phyloP scores from a whole-genome alignment of 2,797 vertebrate genomes.

The Euphonia xanthogaster region DNA sequence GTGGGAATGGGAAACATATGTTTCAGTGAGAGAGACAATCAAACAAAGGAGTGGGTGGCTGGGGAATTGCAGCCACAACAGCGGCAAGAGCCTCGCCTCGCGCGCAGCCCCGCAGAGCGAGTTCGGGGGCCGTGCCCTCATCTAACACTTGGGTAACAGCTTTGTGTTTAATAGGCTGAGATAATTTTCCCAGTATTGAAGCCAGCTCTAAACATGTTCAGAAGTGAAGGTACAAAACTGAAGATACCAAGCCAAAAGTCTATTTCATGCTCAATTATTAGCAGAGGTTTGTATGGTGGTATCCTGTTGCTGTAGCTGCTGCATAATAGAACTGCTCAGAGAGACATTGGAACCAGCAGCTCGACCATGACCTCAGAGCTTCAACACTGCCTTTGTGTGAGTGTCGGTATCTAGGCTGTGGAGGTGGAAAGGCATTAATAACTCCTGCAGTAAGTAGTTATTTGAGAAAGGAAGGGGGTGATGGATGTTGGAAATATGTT shows the following conservation, averaged over 20 bases:
- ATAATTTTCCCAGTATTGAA: neutral
- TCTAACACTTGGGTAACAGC: neutral
- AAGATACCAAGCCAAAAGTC: constrained; percentile 10
- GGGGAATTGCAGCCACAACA: constrained; percentile 2
- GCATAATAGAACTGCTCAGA: constrained; percentile 27
- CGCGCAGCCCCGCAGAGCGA: neutral
- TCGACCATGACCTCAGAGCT: neutral
- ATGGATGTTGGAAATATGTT: neutral
- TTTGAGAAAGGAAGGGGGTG: neutral
- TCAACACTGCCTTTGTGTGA: constrained; percentile 12
- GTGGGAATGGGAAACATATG: constrained; percentile 5
- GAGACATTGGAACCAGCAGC: neutral
- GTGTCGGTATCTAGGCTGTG: neutral
- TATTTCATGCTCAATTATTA: constrained; percentile 5
- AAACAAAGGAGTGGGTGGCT: constrained; percentile 14
- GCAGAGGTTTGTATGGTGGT: neutral
- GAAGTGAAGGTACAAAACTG: neutral
- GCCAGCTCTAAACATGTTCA: neutral
- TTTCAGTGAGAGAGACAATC: constrained; percentile 50
- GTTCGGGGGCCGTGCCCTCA: neutral
- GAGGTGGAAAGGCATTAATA: constrained; percentile 16
- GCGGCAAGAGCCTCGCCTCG: neutral
- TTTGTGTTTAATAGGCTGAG: constrained; percentile 12
- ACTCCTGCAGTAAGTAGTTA: neutral
- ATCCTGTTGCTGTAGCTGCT: neutral